Base-by-base conservation (phyloP, 2,797 vertebrate genomes). In the Peromyscus aztecus region DNA sequence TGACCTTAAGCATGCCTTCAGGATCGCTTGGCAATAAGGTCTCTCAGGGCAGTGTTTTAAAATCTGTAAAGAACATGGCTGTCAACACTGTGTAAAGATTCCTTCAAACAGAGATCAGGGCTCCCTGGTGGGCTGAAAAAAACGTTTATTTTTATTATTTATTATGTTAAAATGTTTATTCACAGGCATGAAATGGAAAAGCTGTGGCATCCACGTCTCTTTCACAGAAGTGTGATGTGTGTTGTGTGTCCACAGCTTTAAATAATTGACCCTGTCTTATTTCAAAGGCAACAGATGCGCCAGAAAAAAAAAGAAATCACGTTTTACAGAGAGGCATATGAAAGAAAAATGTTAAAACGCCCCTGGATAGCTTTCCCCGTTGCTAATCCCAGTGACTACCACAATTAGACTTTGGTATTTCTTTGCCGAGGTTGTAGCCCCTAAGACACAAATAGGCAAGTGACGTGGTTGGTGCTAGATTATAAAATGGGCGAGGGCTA, bases 11-110 rank as follows among this genome's bases (percentile, higher is more conserved):
- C 2, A 11, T 3, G 17, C 19, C 49, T 43, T 9, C 1, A 0
- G 0, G 1, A 0, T 16, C 0, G 0, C 49, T 9, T 3, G 9
- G n/a, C 19, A 37, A 5, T 3, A 4, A 11, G 27, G 80, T 80
- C 55, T 49, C 29, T 0, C 3, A 31, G 52, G 80, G 49, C 29
- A n/a, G 23, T 4, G 1, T 46, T 29, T 43, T 40, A 0, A 0
- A 0, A 10, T 27, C 43, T 31, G 24, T 7, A 0, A n/a, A 2
- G 71, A 9, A 1, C 37, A 2, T 52, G 31, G 0, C 37, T 9
- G 16, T 78, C 31, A 46, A 1, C 1, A 1, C 1, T 0, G 0
- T 0, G 8, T 4, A 8, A 6, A 57, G 10, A 0, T 17, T 27
- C 69, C 40, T 89, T 31, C n/a, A 5, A 13, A 52, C 34, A 13